These are phyloP conservation scores for Anomalospiza imberbis DNA, from an alignment of 2,797 vertebrate genomes.

Conservation along the genomic window DNA sequence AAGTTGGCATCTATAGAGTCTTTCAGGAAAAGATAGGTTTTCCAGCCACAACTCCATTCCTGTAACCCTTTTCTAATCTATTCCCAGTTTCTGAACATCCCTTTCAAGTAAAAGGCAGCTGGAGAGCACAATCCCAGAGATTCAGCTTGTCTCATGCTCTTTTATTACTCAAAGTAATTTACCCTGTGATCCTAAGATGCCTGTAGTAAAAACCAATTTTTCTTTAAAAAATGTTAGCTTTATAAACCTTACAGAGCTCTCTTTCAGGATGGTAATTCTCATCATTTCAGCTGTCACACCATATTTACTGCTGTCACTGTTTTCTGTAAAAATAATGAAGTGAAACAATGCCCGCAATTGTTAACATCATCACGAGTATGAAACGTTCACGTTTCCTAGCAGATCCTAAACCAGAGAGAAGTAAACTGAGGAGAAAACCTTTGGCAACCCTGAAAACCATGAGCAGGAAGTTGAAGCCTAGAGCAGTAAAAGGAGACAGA, in stretches of 20 bases:
- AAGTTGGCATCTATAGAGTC: neutral
- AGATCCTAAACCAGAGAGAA: neutral
- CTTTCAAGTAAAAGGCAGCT: neutral
- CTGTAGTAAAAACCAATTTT: neutral
- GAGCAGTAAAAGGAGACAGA: neutral
- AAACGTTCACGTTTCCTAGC: neutral
- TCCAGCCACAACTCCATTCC: neutral
- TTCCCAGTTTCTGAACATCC: constrained; percentile 1
- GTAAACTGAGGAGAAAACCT: neutral
- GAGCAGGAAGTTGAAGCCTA: neutral
- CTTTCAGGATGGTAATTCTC: neutral
- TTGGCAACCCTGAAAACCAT: neutral
- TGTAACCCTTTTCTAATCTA: neutral
- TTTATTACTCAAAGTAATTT: neutral
- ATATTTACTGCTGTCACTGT: constrained; percentile 15
- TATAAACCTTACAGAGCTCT: neutral
- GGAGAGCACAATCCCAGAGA: neutral
- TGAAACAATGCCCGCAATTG: neutral
- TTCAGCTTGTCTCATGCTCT: neutral
- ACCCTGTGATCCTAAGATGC: neutral
- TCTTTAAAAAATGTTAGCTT: neutral
- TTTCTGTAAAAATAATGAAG: constrained; percentile 24
- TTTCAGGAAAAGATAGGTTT: constrained; percentile 6
- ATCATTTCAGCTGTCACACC: constrained; percentile 6
- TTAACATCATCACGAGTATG: neutral